phyloP scores from a whole-genome alignment of 2,113 vertebrate genomes.

The Aplodontia rufa region DNA sequence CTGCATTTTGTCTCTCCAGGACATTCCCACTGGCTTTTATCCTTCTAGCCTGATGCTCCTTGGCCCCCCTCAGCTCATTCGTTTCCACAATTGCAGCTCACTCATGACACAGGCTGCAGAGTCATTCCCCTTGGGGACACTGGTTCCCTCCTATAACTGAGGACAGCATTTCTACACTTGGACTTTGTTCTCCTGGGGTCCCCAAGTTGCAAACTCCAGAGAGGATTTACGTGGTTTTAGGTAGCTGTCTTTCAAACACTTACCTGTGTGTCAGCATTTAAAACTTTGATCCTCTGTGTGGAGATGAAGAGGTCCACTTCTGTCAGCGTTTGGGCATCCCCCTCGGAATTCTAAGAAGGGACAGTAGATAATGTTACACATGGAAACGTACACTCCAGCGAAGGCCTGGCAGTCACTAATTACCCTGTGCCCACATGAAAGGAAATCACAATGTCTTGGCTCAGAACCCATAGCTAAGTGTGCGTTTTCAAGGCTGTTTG shows the following conservation, averaged over 20 bases:
- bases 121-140: background rate
- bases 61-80: background rate
- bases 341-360: slow-evolving; percentile 91
- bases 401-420: background rate
- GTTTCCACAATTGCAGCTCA: background rate
- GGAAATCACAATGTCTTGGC: background rate
- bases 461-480: background rate
- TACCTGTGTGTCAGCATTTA: slow-evolving; percentile 99
- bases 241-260: background rate
- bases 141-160: background rate
- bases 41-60: background rate
- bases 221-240: accelerated
- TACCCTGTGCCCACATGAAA: background rate
- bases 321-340: slow-evolving; percentile 93
- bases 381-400: background rate
- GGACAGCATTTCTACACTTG: background rate
- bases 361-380: background rate
- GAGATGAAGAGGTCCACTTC: slow-evolving; percentile 99
- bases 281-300: slow-evolving; percentile 98
- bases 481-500: background rate
- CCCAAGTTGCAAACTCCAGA: background rate
- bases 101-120: background rate
- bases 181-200: background rate
- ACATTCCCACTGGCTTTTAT: background rate
- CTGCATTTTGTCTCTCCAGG: background rate